Percentiles rank a stretch among this genome's conserved stretches.
phyloP scores from a whole-genome alignment of 2,888 invertebrate genomes.

The Elysia crispata region DNA sequence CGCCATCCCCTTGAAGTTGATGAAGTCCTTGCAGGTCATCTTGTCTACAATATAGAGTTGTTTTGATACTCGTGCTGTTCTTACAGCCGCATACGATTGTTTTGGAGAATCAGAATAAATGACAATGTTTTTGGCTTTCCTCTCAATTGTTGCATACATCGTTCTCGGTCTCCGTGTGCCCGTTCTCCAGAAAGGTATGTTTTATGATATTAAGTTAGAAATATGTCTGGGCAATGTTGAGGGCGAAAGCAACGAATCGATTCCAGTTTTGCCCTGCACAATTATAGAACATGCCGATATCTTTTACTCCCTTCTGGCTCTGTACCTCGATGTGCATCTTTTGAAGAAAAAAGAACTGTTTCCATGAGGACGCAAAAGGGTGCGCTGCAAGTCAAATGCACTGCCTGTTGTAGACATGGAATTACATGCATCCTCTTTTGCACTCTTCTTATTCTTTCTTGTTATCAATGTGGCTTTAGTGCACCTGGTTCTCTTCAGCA shows the following conservation, averaged over 20 bases:
- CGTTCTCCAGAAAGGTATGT: conserved; percentile 11
- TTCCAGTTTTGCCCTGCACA: neutral
- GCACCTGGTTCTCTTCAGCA: too few relatives aligned
- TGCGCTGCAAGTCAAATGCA: too few relatives aligned
- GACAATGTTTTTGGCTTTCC: neutral
- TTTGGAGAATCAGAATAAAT: neutral
- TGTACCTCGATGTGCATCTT: neutral
- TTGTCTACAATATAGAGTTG: conserved; percentile 2
- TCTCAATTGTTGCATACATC: neutral
- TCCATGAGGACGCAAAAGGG: too few relatives aligned
- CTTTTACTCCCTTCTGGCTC: too few relatives aligned
- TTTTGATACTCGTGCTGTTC: neutral
- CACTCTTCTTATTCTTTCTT: neutral
- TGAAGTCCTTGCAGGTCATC: neutral
- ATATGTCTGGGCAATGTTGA: too few relatives aligned
- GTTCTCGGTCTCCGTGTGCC: neutral
- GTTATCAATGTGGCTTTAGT: neutral
- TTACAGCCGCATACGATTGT: neutral
- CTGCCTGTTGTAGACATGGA: too few relatives aligned
- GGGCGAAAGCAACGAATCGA: neutral
- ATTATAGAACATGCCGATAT: neutral
- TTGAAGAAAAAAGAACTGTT: too few relatives aligned
- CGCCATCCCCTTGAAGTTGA: conserved; percentile 16
- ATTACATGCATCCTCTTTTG: too few relatives aligned
- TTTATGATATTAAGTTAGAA: too few relatives aligned